A percentile compares a stretch with the other conserved stretches of the same genome.
Evolutionary conservation across 2,888 invertebrate genomes (phyloP).

Genomic region (Plagiodera versicolora): DNA sequence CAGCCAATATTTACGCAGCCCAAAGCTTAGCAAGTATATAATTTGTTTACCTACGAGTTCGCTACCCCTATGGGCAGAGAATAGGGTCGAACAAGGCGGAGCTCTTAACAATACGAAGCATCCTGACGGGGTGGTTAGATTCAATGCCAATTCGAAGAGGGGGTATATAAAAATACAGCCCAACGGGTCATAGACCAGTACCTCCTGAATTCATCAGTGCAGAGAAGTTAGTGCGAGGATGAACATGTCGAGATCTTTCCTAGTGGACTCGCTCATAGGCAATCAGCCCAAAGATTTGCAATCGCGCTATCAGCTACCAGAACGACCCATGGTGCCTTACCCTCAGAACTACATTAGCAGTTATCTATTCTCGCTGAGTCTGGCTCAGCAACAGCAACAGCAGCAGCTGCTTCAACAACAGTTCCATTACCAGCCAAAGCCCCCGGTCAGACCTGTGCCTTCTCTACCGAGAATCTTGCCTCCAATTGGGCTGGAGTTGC

Average conservation of each 20-base stretch:
- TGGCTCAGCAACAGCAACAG: constrained; percentile 62
- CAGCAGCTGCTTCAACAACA: constrained; percentile 47
- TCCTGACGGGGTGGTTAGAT: constrained; percentile 41
- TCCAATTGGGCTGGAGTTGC: constrained; percentile 13
- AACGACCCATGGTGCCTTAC: constrained; percentile 63
- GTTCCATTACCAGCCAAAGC: constrained; percentile 33
- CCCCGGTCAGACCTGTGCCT: neutral
- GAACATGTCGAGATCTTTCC: constrained; percentile 79
- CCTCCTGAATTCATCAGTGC: neutral
- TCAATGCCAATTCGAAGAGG: constrained; percentile 41
- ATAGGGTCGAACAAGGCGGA: constrained; percentile 47
- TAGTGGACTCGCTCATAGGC: constrained; percentile 79
- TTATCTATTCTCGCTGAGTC: constrained; percentile 65
- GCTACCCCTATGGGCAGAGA: constrained; percentile 38
- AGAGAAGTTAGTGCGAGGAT: constrained; percentile 24
- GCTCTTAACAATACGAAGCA: constrained; percentile 45
- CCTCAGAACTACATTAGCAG: constrained; percentile 67
- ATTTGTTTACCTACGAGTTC: constrained; percentile 47
- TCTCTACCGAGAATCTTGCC: constrained; percentile 40
- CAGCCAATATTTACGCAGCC: constrained; percentile 46
- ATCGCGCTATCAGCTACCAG: constrained; percentile 53
- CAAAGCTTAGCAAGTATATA: constrained; percentile 45
- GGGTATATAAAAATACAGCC: constrained; percentile 43
- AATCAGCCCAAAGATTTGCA: constrained; percentile 60
- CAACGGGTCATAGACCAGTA: constrained; percentile 8